Evolutionary conservation across 2,113 vertebrate genomes (phyloP).

Genomic region (Ochotona curzoniae): DNA sequence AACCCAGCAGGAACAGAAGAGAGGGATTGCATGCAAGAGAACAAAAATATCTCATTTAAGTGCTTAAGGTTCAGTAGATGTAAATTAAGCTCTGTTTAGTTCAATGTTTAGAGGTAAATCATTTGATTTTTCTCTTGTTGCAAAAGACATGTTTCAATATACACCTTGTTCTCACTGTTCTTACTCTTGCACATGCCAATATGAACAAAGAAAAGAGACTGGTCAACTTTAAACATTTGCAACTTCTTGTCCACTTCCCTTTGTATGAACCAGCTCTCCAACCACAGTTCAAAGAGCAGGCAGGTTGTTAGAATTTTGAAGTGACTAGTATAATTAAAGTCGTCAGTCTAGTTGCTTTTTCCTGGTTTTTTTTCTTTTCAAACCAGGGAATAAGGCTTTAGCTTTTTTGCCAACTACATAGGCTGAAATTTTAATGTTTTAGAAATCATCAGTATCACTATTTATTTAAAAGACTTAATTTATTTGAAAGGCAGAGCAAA

Average conservation of each 20-base stretch:
- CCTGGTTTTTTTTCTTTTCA: not conserved
- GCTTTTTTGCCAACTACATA: not conserved
- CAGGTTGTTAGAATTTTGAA: not conserved
- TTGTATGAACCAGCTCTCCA: not conserved
- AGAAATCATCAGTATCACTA: not conserved
- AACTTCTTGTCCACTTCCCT: not conserved
- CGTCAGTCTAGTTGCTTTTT: not conserved
- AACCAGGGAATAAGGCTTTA: not conserved
- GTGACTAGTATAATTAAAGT: not conserved
- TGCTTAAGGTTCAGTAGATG: constrained; percentile 54
- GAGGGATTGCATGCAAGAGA: constrained; percentile 43
- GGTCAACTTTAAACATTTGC: not conserved
- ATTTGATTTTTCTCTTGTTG: constrained; percentile 42
- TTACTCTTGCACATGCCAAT: not conserved
- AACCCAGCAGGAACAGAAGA: constrained; percentile 70
- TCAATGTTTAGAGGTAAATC: constrained; percentile 55
- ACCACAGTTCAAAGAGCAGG: not conserved
- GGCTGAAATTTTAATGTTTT: not conserved
- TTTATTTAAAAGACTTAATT: not conserved
- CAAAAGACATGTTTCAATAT: constrained; percentile 33
- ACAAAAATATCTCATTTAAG: constrained; percentile 78
- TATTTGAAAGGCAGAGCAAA: too few relatives aligned
- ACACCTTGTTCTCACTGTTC: constrained; percentile 37
- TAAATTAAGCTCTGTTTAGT: constrained; percentile 67
- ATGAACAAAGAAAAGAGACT: not conserved